phyloP scores from a whole-genome alignment of 2,888 invertebrate genomes.

The Apotomis turbidana region DNA sequence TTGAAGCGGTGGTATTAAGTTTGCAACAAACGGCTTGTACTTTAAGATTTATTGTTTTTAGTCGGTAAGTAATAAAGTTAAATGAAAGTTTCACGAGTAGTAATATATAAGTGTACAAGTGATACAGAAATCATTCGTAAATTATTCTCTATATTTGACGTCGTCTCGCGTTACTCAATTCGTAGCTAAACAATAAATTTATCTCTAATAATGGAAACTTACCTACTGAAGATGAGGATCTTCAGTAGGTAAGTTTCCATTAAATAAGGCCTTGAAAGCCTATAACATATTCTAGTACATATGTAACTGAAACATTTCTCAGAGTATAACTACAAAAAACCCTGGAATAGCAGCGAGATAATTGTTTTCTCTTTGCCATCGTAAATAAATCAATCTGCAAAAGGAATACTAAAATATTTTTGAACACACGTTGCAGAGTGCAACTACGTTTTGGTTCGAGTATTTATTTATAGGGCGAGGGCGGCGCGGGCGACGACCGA shows the following conservation, averaged over 20 bases:
- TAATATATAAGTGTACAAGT: too few species aligned
- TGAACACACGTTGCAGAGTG: slow-evolving; percentile 53
- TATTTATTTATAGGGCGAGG: slow-evolving; percentile 76
- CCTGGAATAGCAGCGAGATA: slow-evolving; percentile 6
- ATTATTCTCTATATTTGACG: too few species aligned
- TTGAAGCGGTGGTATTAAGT: not conserved
- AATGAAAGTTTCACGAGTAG: too few species aligned
- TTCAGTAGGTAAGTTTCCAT: too few species aligned
- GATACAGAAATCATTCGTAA: too few species aligned
- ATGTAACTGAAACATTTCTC: not conserved
- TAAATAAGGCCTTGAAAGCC: too few species aligned
- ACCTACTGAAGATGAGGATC: too few species aligned
- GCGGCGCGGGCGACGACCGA: slow-evolving; percentile 51
- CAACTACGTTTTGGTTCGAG: slow-evolving; percentile 67
- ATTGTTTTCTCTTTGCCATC: slow-evolving; percentile 26
- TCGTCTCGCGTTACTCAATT: too few species aligned
- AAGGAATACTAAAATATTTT: slow-evolving; percentile 53
- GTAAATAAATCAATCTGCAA: slow-evolving; percentile 55
- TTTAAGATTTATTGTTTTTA: slow-evolving; percentile 2
- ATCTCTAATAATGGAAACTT: too few species aligned
- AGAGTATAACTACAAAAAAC: slow-evolving; percentile 1
- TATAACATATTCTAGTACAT: too few species aligned
- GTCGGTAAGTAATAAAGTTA: not conserved
- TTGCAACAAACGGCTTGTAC: not conserved
- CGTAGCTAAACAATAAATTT: too few species aligned